phyloP scores from a whole-genome alignment of 2,797 vertebrate species.

The Danio albolineatus region DNA sequence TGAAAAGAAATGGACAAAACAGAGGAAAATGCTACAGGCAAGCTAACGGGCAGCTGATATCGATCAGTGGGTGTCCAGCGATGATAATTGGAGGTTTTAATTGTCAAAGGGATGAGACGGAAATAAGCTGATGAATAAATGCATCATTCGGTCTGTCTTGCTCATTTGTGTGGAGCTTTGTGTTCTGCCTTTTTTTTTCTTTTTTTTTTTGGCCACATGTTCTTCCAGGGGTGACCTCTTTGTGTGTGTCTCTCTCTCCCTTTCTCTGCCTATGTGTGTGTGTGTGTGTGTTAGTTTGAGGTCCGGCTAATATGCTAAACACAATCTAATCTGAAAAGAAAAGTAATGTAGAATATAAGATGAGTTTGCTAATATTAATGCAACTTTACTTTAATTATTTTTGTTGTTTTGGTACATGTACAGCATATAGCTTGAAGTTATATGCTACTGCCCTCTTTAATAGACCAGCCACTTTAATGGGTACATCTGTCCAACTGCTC shows the following conservation, averaged over 20 bases:
- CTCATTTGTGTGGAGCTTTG: slow-evolving; percentile 38
- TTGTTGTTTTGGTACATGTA: no score
- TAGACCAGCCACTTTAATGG: no score
- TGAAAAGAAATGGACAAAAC: neutral
- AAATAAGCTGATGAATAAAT: slow-evolving; percentile 58
- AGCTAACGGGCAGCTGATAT: slow-evolving; percentile 52
- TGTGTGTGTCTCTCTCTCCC: neutral
- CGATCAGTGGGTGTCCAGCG: slow-evolving; percentile 41
- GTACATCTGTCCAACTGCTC: no score
- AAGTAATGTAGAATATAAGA: no score
- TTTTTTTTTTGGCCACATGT: slow-evolving; percentile 10
- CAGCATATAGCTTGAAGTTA: no score
- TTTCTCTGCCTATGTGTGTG: neutral
- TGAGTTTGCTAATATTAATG: no score
- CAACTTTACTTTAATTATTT: no score
- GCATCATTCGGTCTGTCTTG: slow-evolving; percentile 45
- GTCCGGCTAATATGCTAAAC: neutral
- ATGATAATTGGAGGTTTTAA: slow-evolving; percentile 53
- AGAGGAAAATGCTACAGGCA: slow-evolving; percentile 34
- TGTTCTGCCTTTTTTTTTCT: slow-evolving; percentile 16
- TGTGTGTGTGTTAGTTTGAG: neutral
- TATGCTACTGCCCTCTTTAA: no score
- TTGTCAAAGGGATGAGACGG: slow-evolving; percentile 50
- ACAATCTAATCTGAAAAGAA: no score
- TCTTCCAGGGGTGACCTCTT: slow-evolving; percentile 15